Base-by-base conservation (phyloP, 2,888 invertebrate species). In the Pedicia rivosa region DNA sequence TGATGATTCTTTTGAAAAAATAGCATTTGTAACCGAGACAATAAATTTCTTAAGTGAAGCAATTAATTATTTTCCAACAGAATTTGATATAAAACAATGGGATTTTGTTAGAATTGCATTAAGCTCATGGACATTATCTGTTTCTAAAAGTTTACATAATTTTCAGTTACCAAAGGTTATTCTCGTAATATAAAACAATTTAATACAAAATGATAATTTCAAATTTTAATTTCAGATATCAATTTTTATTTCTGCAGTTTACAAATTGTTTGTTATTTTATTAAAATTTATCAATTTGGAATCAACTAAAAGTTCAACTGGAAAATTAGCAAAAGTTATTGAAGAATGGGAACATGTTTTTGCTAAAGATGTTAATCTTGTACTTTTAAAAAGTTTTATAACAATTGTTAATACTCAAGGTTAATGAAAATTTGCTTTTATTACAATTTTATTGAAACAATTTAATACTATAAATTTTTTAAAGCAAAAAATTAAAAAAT, bases 311-410 rank as follows among this genome's bases (percentile, higher is more conserved):
- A 59, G 58, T 41, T 59, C 61, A 3, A 56, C 59, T 1, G 46
- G 51, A 42, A 42, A 59, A 26, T 44, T 53, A 3, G 48, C 46
- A 28, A 54, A 47, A 42, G 38, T 59, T 43, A 47, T 50, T 17
- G 64, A 68, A 36, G 87, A 88, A 62, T 88, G 87, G 87, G 58
- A 62, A 35, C 77, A 81, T 55, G 67, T 88, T 37, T 82, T 87
- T 61, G 67, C 71, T 40, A 70, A 72, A 36, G 74, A 74, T 46
- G 60, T 78, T 3, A 56, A 55, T 45, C 44, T 60, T 25, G 52
- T 59, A 27, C 36, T 62, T 2, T 56, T 62, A 22, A 56, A 56
- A 45, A n/a, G n/a, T n/a, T n/a, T n/a, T n/a, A n/a, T n/a, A n/a
- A n/a, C n/a, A n/a, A n/a, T n/a, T n/a, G n/a, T n/a, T n/a, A n/a